A percentile compares a stretch with the other conserved stretches of the same genome.
phyloP scores from a whole-genome alignment of 2,888 invertebrate genomes.

The Lamellibrachia satsuma region DNA sequence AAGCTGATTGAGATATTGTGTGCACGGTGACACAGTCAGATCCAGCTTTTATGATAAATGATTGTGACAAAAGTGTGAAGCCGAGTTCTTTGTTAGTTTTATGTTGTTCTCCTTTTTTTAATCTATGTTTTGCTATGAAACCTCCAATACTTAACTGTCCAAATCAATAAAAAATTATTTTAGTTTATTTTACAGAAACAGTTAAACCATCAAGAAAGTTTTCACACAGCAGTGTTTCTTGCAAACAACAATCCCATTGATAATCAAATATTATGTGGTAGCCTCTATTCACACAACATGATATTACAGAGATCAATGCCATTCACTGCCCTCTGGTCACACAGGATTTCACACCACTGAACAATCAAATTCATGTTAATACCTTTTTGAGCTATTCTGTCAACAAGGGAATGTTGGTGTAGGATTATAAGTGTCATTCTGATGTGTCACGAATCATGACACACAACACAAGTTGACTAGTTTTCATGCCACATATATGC shows the following conservation, averaged over 20 bases:
- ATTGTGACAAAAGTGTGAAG: not conserved
- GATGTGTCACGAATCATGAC: too few species aligned
- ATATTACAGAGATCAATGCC: not conserved
- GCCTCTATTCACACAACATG: not conserved
- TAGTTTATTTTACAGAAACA: not conserved
- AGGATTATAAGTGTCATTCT: not conserved
- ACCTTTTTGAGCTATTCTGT: not conserved
- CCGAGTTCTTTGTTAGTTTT: not conserved
- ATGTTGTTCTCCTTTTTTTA: not conserved
- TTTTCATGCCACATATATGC: too few species aligned
- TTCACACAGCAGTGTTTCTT: not conserved
- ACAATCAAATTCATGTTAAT: not conserved
- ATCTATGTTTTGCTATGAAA: not conserved
- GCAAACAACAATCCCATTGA: not conserved
- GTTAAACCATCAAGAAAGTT: not conserved
- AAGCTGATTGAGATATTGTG: not conserved
- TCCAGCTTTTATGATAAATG: not conserved
- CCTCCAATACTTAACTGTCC: too few species aligned
- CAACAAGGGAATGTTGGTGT: not conserved
- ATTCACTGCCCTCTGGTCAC: not conserved
- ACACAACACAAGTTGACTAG: too few species aligned
- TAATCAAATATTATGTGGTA: not conserved
- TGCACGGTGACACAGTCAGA: not conserved
- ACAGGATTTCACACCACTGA: not conserved
- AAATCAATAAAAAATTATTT: too few species aligned